phyloP scores from a whole-genome alignment of 1,140 invertebrate species.

The Lordiphosa mommai region DNA sequence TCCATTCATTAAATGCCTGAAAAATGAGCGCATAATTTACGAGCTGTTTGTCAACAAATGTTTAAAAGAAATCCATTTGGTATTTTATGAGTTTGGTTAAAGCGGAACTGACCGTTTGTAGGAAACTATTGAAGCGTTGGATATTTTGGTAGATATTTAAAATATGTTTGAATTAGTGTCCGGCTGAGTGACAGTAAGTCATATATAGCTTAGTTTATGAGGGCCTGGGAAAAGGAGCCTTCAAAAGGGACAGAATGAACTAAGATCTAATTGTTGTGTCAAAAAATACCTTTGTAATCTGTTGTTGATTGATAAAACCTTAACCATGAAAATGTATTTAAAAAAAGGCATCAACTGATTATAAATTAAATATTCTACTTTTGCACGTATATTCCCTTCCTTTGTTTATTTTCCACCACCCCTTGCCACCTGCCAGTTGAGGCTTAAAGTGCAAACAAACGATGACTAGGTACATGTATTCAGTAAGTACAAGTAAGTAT shows the following conservation, averaged over 20 bases:
- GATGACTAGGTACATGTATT: neutral
- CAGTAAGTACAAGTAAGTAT: conserved; percentile 15
- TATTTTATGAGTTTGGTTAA: conserved; percentile 45
- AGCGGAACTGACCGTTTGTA: conserved; percentile 29
- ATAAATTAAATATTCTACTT: too few relatives aligned
- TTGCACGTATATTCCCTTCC: neutral
- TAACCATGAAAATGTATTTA: too few relatives aligned
- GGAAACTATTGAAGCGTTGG: conserved; percentile 57
- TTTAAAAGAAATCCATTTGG: conserved; percentile 60
- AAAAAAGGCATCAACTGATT: too few relatives aligned
- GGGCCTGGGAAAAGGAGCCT: neutral
- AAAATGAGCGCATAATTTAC: conserved; percentile 67
- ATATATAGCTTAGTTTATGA: conserved; percentile 30
- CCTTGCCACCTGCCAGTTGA: neutral
- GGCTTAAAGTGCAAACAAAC: conserved; percentile 39
- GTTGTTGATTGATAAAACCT: too few relatives aligned
- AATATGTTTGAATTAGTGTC: conserved; percentile 58
- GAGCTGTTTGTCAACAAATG: conserved; percentile 71
- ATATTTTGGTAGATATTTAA: conserved; percentile 44
- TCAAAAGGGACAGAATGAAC: too few relatives aligned
- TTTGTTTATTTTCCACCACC: conserved; percentile 25
- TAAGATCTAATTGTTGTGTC: too few relatives aligned
- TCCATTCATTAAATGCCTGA: conserved; percentile 39
- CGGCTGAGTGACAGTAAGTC: conserved; percentile 11
- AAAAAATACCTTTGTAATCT: too few relatives aligned